phyloP scores from a whole-genome alignment of 2,797 vertebrate genomes.

The Orientallactaga sibirica region DNA sequence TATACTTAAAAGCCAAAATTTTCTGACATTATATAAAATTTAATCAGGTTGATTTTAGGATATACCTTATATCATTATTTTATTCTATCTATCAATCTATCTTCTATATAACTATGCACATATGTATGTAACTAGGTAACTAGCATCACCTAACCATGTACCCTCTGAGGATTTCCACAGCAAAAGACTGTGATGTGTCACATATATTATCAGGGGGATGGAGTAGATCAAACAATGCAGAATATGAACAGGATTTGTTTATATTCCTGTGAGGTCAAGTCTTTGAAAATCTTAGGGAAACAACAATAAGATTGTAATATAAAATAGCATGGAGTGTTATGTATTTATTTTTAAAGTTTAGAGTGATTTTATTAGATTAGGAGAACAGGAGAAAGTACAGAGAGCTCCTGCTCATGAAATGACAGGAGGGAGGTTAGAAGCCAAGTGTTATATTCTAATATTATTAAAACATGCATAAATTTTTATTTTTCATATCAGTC shows the following conservation, averaged over 20 bases:
- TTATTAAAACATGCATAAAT: background rate
- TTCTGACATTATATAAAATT: background rate
- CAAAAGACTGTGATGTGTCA: background rate
- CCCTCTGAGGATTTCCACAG: background rate
- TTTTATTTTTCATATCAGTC: background rate
- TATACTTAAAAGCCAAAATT: constrained; percentile 20
- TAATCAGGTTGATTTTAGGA: background rate
- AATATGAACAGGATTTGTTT: background rate
- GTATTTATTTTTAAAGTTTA: too few species aligned
- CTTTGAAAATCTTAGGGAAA: background rate
- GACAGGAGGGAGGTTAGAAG: too few species aligned
- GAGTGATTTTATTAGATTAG: too few species aligned
- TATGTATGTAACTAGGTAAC: background rate
- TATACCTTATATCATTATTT: background rate
- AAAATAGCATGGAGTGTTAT: background rate
- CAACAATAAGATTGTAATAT: background rate
- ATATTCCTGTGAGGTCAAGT: background rate
- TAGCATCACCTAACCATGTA: background rate
- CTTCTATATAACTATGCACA: too few species aligned
- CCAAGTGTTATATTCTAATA: background rate
- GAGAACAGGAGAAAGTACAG: background rate
- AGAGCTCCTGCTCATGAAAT: background rate
- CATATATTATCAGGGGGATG: background rate
- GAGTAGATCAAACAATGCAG: background rate
- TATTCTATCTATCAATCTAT: background rate